Evolutionary conservation across 2,888 invertebrate species (phyloP), one percentile per base, ranked within the genome.

Genomic region (Rosalia funebris): DNA sequence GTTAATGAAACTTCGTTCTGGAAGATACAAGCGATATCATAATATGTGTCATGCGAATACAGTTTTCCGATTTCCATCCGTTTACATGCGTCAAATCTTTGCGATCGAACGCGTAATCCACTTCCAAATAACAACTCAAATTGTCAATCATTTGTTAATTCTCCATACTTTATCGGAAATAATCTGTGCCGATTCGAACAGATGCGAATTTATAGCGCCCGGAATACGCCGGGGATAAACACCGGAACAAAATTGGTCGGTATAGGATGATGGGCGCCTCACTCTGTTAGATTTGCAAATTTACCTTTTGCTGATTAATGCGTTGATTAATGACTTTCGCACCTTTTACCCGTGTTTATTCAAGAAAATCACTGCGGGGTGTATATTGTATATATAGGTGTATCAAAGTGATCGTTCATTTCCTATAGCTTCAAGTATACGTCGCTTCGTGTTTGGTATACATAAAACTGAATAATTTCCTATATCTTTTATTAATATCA

Each of bases 301-400:
- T 34, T 34, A 34, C 34, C 34, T 34, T 34, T n/a, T 34, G 34
- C 34, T n/a, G 34, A 34, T 34, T 34, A 34, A 34, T 34, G 11
- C 11, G 10, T n/a, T 34, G 34, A 34, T 34, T 34, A 34, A 34
- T n/a, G 34, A 34, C 10, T 34, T 10, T 34, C 11, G 5, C 34
- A 34, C 34, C 34, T 34, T n/a, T 11, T 7, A 34, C 34, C 11
- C 34, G 7, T n/a, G 34, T 34, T 34, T 34, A 34, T 11, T 34
- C 11, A n/a, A n/a, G 34, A 11, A n/a, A 34, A 34, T 34, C 34
- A 10, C 34, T n/a, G 11, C 34, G 34, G 11, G 25, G 25, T n/a
- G n/a, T n/a, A n/a, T n/a, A n/a, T n/a, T n/a, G n/a, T n/a, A 25
- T 25, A 7, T 25, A 7, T 25, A 25, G 4, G 7, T 25, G 7